Evolutionary conservation across 2,113 vertebrate species (phyloP).

Genomic region (Amphiprion ocellaris): DNA sequence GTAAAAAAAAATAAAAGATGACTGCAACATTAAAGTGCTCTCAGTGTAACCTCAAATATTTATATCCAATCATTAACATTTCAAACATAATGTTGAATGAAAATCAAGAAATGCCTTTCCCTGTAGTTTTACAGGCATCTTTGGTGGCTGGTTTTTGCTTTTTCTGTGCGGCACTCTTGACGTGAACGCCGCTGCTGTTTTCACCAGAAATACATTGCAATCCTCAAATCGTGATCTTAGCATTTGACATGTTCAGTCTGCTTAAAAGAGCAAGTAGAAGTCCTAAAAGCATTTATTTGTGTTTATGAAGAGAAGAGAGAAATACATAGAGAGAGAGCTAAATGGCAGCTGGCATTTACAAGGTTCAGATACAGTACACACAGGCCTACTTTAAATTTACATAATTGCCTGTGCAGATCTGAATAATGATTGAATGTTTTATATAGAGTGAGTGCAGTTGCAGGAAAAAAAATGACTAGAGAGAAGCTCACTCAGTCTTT

Average conservation of each 20-base stretch:
- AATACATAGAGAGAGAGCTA: not conserved
- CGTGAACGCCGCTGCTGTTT: not conserved
- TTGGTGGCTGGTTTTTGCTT: too few relatives aligned
- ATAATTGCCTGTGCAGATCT: constrained; percentile 52
- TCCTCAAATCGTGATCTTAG: not conserved
- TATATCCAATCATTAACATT: not conserved
- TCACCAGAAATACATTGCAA: not conserved
- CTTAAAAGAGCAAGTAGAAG: not conserved
- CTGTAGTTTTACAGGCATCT: too few relatives aligned
- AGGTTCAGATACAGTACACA: not conserved
- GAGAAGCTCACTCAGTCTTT: constrained; percentile 15
- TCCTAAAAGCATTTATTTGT: not conserved
- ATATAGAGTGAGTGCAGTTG: constrained; percentile 27
- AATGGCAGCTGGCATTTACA: constrained; percentile 32
- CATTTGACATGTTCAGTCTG: too few relatives aligned
- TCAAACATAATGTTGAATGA: not conserved
- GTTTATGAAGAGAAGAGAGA: not conserved
- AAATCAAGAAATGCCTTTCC: too few relatives aligned
- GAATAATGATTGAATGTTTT: constrained; percentile 46
- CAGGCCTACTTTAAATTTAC: constrained; percentile 30
- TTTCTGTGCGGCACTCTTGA: too few relatives aligned
- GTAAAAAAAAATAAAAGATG: not conserved
- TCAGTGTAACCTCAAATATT: not conserved
- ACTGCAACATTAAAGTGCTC: not conserved
- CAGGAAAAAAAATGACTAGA: constrained; percentile 9